A percentile compares a stretch with the other conserved stretches of the same genome.
Evolutionary conservation across 1,140 invertebrate species (phyloP).

Genomic region (Scaptomyza montana): DNA sequence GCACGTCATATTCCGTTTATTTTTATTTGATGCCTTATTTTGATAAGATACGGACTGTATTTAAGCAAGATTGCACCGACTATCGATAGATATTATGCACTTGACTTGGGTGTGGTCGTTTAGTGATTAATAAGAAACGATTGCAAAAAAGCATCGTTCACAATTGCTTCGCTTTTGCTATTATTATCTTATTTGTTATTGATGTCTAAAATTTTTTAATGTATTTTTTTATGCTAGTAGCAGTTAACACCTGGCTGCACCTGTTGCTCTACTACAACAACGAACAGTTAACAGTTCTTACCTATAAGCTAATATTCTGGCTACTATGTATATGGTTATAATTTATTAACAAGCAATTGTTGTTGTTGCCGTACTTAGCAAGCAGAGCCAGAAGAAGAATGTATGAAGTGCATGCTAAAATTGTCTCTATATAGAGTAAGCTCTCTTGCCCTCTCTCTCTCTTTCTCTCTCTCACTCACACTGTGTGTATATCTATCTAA

Average conservation of each 20-base stretch:
- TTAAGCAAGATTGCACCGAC: slow-evolving; percentile 9
- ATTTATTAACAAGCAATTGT: neutral
- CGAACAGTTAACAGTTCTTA: slow-evolving; percentile 29
- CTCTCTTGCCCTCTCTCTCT: slow-evolving; percentile 5
- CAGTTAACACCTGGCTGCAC: slow-evolving; percentile 31
- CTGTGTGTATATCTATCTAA: neutral
- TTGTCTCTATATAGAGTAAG: slow-evolving; percentile 4
- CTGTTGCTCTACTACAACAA: slow-evolving; percentile 25
- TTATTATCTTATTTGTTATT: no score
- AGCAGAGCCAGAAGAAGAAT: slow-evolving; percentile 3
- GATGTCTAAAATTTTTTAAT: no score
- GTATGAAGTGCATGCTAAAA: slow-evolving; percentile 12
- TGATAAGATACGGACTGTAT: neutral
- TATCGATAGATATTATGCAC: slow-evolving; percentile 33
- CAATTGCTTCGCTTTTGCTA: no score
- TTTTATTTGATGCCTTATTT: no score
- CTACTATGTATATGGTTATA: neutral
- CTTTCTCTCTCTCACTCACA: neutral
- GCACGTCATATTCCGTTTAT: no score
- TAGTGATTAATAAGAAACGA: neutral
- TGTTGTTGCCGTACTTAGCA: neutral
- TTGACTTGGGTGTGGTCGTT: slow-evolving; percentile 48
- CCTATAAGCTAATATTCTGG: neutral
- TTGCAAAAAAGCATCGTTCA: no score
- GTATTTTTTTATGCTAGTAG: neutral